These are phyloP conservation scores for Oscheius sp. DNA, from an alignment of 2,888 invertebrate species.

Conservation along the genomic window DNA sequence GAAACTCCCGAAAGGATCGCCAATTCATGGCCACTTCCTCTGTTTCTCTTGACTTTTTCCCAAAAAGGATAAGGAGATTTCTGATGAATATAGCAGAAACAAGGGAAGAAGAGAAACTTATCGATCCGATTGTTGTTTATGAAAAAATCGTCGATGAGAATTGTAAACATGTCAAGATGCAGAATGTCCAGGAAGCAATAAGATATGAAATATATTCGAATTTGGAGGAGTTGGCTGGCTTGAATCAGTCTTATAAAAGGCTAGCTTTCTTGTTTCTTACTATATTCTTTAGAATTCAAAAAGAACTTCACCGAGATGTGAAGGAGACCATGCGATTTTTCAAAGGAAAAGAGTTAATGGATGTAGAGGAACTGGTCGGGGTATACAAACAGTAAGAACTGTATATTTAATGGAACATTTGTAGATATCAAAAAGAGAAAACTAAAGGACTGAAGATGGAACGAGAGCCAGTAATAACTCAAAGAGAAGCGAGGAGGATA, in stretches of 20 bases:
- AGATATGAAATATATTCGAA: conserved; percentile 29
- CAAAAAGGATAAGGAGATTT: conserved; percentile 30
- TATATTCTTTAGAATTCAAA: not conserved
- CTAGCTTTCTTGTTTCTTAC: not conserved
- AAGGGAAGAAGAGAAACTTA: not conserved
- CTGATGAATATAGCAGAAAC: conserved; percentile 34
- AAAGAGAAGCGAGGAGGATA: not conserved
- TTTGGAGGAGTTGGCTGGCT: not conserved
- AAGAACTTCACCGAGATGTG: not conserved
- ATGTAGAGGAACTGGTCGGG: conserved; percentile 19
- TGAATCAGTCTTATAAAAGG: not conserved
- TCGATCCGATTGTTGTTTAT: conserved; percentile 38
- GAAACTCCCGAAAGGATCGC: not conserved
- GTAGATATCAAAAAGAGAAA: not conserved
- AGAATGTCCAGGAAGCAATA: conserved; percentile 36
- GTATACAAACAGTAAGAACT: conserved; percentile 36
- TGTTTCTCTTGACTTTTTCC: conserved; percentile 2
- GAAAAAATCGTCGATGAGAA: conserved; percentile 12
- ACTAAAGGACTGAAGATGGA: not conserved
- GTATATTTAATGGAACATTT: not conserved
- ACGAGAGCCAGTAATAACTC: conserved; percentile 3
- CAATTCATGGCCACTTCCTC: conserved; percentile 22
- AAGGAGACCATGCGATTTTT: not conserved
- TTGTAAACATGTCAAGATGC: conserved; percentile 31
- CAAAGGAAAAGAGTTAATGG: conserved; percentile 32